Conservation (phyloP, 2,113 vertebrate genomes). For the Pelecanoides urinatrix region DNA sequence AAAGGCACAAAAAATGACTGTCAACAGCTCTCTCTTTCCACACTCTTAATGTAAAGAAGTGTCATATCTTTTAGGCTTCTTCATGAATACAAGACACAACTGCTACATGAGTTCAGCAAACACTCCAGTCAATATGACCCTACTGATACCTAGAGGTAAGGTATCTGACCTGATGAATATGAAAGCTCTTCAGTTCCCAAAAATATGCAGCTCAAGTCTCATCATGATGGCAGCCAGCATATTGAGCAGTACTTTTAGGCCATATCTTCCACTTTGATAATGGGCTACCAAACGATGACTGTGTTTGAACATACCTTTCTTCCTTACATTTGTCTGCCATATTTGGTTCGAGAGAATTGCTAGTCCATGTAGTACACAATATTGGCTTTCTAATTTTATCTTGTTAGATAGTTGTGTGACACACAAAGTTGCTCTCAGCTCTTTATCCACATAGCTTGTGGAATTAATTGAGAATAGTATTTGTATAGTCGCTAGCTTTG, state of each 20-base stretch:
- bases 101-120: neutral
- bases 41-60: neutral
- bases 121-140: accelerated
- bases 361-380: neutral
- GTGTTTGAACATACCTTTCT: neutral
- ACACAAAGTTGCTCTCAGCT: neutral
- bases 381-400: neutral
- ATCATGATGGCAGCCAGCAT: too few species aligned
- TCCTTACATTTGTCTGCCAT: neutral
- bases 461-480: neutral
- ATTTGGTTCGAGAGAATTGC: neutral
- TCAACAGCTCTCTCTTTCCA: neutral
- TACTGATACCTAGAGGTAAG: neutral
- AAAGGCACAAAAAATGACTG: neutral
- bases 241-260: neutral
- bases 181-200: neutral
- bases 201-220: neutral
- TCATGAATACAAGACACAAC: neutral
- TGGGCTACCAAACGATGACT: neutral
- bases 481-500: neutral
- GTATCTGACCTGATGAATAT: neutral
- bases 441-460: neutral
- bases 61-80: neutral
- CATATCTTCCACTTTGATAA: neutral
- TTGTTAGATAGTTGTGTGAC: neutral